Conservation (phyloP, 2,888 invertebrate species). For the Cecidostiba fungosa region DNA sequence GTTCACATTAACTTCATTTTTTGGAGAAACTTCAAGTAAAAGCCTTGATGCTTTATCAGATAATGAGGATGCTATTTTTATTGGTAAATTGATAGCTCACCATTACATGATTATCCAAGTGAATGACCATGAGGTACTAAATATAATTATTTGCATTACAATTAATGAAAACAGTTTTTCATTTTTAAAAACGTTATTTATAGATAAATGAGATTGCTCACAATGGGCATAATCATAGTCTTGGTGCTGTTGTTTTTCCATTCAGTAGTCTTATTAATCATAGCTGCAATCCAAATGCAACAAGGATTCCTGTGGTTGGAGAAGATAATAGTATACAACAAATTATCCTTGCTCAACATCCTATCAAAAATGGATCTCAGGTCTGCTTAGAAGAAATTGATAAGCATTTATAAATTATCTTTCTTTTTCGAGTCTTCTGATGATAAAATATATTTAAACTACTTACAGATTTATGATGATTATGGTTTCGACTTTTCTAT, state of each 20-base stretch:
- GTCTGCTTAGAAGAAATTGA: constrained; percentile 66
- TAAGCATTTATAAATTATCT: neutral
- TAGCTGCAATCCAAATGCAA: constrained; percentile 92
- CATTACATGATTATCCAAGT: constrained; percentile 91
- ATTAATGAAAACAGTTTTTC: neutral
- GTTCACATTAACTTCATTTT: constrained; percentile 83
- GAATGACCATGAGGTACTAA: constrained; percentile 86
- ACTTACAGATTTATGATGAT: constrained; percentile 85
- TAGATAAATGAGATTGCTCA: constrained; percentile 65
- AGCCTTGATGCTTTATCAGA: constrained; percentile 73
- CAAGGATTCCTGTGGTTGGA: constrained; percentile 82
- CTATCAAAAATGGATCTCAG: constrained; percentile 87
- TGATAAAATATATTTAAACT: constrained; percentile 9
- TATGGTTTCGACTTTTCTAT: constrained; percentile 91
- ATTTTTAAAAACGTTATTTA: constrained; percentile 4
- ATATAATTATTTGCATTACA: neutral
- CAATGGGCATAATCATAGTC: constrained; percentile 70
- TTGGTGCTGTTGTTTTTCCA: constrained; percentile 88
- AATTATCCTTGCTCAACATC: constrained; percentile 84
- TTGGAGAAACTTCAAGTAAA: constrained; percentile 74
- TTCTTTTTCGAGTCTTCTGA: constrained; percentile 4
- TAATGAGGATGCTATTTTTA: constrained; percentile 79
- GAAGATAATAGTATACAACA: constrained; percentile 73
- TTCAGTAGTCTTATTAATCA: constrained; percentile 92
- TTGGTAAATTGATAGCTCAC: constrained; percentile 86